Conservation (phyloP, 1,140 invertebrate genomes). For the Drosophila leontia region DNA sequence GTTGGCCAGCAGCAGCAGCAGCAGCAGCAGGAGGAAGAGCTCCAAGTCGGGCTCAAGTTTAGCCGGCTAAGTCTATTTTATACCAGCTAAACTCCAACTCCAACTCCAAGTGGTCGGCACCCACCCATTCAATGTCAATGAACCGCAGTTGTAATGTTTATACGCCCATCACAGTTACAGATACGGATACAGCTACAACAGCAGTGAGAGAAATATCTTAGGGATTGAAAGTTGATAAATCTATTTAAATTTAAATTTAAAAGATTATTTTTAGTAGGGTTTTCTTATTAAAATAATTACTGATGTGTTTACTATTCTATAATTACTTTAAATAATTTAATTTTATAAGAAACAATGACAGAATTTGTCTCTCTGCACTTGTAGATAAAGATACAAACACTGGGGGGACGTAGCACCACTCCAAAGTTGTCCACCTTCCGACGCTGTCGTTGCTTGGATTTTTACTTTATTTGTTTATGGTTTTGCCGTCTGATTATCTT, state of each 20-base stretch:
- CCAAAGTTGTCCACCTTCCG: constrained; percentile 58
- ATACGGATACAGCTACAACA: constrained; percentile 29
- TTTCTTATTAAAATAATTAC: neutral
- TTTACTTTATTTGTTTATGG: constrained; percentile 82
- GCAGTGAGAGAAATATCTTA: constrained; percentile 5
- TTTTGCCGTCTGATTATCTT: constrained; percentile 79
- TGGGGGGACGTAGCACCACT: constrained; percentile 26
- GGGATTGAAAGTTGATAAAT: no score
- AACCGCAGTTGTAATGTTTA: constrained; percentile 67
- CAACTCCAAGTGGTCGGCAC: constrained; percentile 6
- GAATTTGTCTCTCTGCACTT: constrained; percentile 23
- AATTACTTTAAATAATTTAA: no score
- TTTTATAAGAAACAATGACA: no score
- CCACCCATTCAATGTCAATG: constrained; percentile 78
- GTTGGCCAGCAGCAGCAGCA: constrained; percentile 5
- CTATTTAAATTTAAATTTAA: no score
- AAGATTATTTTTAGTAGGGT: neutral
- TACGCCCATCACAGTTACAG: constrained; percentile 50
- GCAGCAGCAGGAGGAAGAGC: neutral
- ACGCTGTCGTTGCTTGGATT: constrained; percentile 66
- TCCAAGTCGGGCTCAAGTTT: constrained; percentile 34
- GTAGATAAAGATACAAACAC: constrained; percentile 31
- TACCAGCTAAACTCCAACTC: neutral
- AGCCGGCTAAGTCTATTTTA: constrained; percentile 22
- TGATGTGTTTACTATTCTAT: neutral